A percentile compares a stretch with the other conserved stretches of the same genome.
Conservation (phyloP, 2,797 vertebrate genomes). For the Mionectes olivaceus region DNA sequence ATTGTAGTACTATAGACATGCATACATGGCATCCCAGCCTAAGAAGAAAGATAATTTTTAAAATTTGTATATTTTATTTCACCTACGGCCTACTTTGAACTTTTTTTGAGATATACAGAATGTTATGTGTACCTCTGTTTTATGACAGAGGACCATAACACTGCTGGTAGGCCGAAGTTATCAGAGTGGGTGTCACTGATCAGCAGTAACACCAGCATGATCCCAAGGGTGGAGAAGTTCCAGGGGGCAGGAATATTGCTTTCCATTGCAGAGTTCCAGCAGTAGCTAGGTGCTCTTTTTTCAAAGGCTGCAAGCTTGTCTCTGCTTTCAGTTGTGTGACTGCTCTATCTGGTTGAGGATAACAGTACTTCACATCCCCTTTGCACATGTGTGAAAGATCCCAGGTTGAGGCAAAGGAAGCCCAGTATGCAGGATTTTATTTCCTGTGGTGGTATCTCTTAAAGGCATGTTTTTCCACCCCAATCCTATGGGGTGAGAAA, state of each 20-base stretch:
- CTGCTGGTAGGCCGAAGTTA: background rate
- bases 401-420: background rate
- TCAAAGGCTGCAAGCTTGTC: background rate
- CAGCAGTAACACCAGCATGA: background rate
- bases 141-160: background rate
- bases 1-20: background rate
- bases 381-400: background rate
- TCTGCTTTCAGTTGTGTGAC: background rate
- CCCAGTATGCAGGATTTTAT: background rate
- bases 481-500: background rate
- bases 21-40: fast-evolving
- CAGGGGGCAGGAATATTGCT: background rate
- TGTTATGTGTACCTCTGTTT: background rate
- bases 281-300: background rate
- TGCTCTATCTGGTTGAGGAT: background rate
- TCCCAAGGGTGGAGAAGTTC: background rate
- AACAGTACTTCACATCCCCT: background rate
- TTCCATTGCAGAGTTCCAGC: background rate
- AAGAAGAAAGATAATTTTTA: background rate
- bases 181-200: background rate
- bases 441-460: background rate
- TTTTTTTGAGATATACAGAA: background rate
- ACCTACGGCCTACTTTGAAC: background rate
- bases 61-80: background rate
- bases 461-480: background rate